Base-by-base conservation (phyloP, 2,888 invertebrate genomes). In the Drosophila mettleri region DNA sequence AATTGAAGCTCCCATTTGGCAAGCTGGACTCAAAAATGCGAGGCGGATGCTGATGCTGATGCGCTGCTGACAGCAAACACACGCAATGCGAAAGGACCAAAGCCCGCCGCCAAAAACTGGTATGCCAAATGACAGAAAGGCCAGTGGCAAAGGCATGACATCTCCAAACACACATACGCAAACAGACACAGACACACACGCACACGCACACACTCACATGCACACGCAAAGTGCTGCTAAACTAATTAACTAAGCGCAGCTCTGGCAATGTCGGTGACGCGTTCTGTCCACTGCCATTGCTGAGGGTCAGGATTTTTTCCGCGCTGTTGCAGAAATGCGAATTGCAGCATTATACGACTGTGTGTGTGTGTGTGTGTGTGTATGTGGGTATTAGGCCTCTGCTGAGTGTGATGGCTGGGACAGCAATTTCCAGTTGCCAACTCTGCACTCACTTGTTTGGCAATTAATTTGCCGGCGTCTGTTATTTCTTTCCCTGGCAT, bases 381-480 rank as follows among this genome's bases (percentile, higher is more conserved):
- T 54, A 43, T 46, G 55, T 39, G 62, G 57, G 64, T 69, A 74
- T 85, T 85, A 85, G 80, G 82, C 85, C 67, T 63, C 53, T 33
- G 16, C 38, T 57, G 68, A 24, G 18, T 45, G 48, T 58, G 55
- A 43, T 62, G 51, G 57, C 51, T 39, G 74, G 49, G 62, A 49
- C 46, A 69, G 82, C 82, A 77, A 83, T 79, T 85, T 83, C 68
- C 85, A 86, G 74, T 80, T 83, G 86, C 78, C 75, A 83, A 83
- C 83, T 80, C 75, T 74, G 86, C 83, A 84, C 85, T 84, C 85
- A 86, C 85, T 86, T 86, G 85, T 86, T 86, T 86, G 85, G 84
- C 85, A 86, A 86, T 86, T 86, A 86, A 86, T 86, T 85, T 83
- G 81, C 70, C 80, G 81, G 75, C 79, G 80, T 84, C 82, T 84